Evolutionary conservation across 2,797 vertebrate species (phyloP), one percentile per base, ranked within the genome.

Genomic region (Xiphophorus birchmanni): DNA sequence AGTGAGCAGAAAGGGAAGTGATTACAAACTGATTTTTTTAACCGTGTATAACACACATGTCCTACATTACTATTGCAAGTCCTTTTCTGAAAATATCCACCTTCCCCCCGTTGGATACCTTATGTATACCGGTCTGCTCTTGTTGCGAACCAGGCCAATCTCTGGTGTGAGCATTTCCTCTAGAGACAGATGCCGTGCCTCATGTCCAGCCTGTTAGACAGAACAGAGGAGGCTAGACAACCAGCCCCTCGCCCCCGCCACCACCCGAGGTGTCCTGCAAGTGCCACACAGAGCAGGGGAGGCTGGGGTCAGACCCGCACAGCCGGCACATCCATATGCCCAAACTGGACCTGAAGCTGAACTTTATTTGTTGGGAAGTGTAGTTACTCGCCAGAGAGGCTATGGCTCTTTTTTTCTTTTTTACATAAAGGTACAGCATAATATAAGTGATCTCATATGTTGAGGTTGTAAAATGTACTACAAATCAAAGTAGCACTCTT

Each of bases 131-230:
- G 8, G 2, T 80, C 48, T 81, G n/a, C 18, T 71, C 11, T 3
- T 54, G 45, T 67, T 80, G 67, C 48, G 47, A 73, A 48, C 65
- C 58, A 75, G 82, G 71, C n/a, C 52, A 42, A 12, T 74, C 75
- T 73, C 72, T 78, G 80, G 76, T 72, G 81, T 69, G 77, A 77
- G 77, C 78, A 78, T 82, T 83, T 88, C 83, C 86, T 85, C 80
- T 63, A n/a, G 87, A 86, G 87, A 88, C 94, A 95, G 94, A 94
- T 94, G 93, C 93, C 89, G 78, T 90, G 90, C 94, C 93, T 92
- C 94, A 94, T 94, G 93, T 89, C 93, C 94, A 92, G 91, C 90
- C 91, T 95, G 95, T 91, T 84, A 83, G 91, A 91, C 93, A 93
- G 93, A 91, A 92, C 89, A 90, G 44, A 84, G 73, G 87, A 84